phyloP scores from a whole-genome alignment of 1,140 invertebrate species.

The Harpegnathos saltator region DNA sequence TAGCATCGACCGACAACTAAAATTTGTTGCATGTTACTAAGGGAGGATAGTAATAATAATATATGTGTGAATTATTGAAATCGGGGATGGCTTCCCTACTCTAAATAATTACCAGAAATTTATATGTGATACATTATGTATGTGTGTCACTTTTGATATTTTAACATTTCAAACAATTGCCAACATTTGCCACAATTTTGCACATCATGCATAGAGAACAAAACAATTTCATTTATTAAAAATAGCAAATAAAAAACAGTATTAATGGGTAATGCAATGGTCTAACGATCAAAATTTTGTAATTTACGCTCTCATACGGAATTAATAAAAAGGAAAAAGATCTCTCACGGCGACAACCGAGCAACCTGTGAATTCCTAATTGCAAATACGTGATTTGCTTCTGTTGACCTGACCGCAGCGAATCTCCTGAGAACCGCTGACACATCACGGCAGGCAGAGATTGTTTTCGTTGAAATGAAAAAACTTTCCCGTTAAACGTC shows the following conservation, averaged over 20 bases:
- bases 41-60: too few species aligned
- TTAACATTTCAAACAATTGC: neutral
- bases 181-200: neutral
- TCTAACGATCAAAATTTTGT: neutral
- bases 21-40: too few species aligned
- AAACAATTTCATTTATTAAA: constrained; percentile 12
- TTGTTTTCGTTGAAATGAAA: constrained; percentile 62
- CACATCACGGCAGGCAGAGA: constrained; percentile 24
- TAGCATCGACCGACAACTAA: too few species aligned
- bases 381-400: constrained; percentile 10
- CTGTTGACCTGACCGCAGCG: neutral
- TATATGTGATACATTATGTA: too few species aligned
- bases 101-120: too few species aligned
- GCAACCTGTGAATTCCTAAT: constrained; percentile 8
- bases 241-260: neutral
- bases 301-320: too few species aligned
- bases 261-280: neutral
- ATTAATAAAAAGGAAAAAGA: too few species aligned
- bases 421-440: constrained; percentile 15
- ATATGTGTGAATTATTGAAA: too few species aligned
- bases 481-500: constrained; percentile 55
- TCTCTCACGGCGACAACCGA: neutral
- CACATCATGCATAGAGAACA: neutral
- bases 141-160: neutral
- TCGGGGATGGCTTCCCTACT: too few species aligned